Evolutionary conservation across 2,113 vertebrate species (phyloP).

Genomic region (rabbit (Oryctolagus cuniculus)): mOryCun1.1 NC_091432.1:204640501-204641000

Average conservation of each 20-base stretch:
- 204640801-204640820: background rate
- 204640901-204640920: background rate
- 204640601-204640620: constrained; percentile 4
- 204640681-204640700: background rate
- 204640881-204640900: background rate
- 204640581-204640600: background rate
- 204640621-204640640: background rate
- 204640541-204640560: constrained; percentile 42
- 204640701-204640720: constrained; percentile 12
- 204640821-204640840: background rate
- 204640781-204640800: background rate
- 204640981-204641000: background rate
- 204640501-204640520: background rate
- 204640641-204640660: constrained; percentile 8
- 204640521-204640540: constrained; percentile 38
- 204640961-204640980: background rate
- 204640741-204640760: background rate
- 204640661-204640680: constrained; percentile 27
- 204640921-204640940: background rate
- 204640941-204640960: background rate
- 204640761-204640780: constrained; percentile 4
- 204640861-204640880: background rate
- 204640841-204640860: background rate
- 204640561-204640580: background rate
- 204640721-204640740: background rate